These are phyloP conservation scores for Amniataba percoides DNA, from an alignment of 2,797 vertebrate species.

Conservation along the genomic window DNA sequence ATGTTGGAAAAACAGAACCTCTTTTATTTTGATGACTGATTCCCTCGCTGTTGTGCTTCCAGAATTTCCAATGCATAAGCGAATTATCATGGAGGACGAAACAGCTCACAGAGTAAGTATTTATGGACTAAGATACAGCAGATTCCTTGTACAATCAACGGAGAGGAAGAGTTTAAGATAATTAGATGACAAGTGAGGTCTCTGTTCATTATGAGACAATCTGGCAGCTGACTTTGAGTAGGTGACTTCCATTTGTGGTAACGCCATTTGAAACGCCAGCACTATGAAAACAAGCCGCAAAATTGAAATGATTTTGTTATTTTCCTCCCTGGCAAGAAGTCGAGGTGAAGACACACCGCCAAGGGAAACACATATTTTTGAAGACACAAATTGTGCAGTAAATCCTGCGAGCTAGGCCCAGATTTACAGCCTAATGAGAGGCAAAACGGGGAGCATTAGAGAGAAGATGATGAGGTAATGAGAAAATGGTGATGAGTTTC, in stretches of 20 bases:
- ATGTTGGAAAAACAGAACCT: slow-evolving; percentile 17
- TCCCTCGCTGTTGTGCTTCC: slow-evolving; percentile 1
- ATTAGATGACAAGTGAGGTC: slow-evolving; percentile 7
- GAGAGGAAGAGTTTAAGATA: slow-evolving; percentile 12
- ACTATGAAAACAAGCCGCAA: slow-evolving; percentile 27
- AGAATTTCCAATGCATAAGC: neutral
- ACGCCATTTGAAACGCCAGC: slow-evolving; percentile 26
- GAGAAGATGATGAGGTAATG: slow-evolving; percentile 62
- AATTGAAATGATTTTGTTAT: slow-evolving; percentile 42
- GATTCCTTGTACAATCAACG: slow-evolving; percentile 6
- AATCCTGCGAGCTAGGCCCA: slow-evolving; percentile 41
- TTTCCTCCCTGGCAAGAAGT: slow-evolving; percentile 47
- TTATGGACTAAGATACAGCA: neutral
- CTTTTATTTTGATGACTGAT: slow-evolving; percentile 15
- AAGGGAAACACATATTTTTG: slow-evolving; percentile 59
- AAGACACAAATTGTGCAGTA: slow-evolving; percentile 57
- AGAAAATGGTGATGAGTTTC: slow-evolving; percentile 62
- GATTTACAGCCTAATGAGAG: slow-evolving; percentile 60
- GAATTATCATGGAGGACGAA: neutral
- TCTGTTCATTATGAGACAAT: slow-evolving; percentile 17
- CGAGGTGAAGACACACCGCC: slow-evolving; percentile 34
- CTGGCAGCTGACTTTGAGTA: slow-evolving; percentile 18
- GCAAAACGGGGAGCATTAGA: slow-evolving; percentile 50
- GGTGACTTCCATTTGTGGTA: slow-evolving; percentile 30
- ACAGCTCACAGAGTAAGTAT: slow-evolving; percentile 13